Base-by-base conservation (phyloP, 2,113 vertebrate species). In the Sphyrna mokarran region DNA sequence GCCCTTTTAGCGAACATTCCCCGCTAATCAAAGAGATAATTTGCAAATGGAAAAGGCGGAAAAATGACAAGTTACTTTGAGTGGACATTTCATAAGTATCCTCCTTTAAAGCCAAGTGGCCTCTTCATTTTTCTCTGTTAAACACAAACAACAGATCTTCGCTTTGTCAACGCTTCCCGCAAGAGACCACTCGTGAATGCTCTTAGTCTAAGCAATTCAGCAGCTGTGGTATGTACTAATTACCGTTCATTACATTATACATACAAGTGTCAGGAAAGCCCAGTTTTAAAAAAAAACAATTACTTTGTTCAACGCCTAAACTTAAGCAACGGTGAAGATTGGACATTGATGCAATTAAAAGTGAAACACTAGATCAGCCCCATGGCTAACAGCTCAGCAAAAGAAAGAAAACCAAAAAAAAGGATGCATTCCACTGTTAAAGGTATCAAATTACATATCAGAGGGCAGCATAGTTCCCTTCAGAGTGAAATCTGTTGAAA, bases 101-200 rank as follows among this genome's bases (percentile, higher is more conserved):
- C 37, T 70, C 40, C 68, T 94, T 94, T 70, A 70, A 94, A 70
- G 66, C 93, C 93, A 94, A 48, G 68, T 94, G 93, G 66, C 40
- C 68, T 94, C 66, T 95, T n/a, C 22, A 72, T 43, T 48, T 6
- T 95, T 72, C 96, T 96, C 96, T 96, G 96, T 97, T 96, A 96
- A 96, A 97, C n/a, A 96, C 72, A 97, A 96, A 96, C 96, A 96
- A 95, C 95, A 95, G 90, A 96, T 96, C 91, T 96, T 96, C 72
- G 11, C 29, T 96, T 95, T 96, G 43, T 95, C 96, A 95, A 95
- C 3, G 48, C 91, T 96, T 97, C 96, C 96, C 97, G 80, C 48
- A 0, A 96, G 96, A 85, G 95, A 95, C 0, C 1, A 95, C 22
- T 96, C 96, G 1, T 95, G 96, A 96, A 96, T 95, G 96, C 96